Conservation (phyloP, 2,797 vertebrate species). For the Acestrorhynchus altus region DNA sequence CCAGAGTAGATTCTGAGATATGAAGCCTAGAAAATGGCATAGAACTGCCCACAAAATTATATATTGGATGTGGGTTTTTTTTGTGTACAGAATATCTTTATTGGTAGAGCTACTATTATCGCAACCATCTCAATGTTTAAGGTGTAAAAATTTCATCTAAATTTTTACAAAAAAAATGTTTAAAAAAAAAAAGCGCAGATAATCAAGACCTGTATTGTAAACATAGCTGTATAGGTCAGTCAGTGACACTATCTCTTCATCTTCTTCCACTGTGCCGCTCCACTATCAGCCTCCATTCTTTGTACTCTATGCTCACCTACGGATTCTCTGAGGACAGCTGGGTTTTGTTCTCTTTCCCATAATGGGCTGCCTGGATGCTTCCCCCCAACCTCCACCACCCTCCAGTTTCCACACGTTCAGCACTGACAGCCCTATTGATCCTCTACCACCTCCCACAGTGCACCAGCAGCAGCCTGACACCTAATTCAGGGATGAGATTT, state of each 20-base stretch:
- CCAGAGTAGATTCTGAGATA: too few species aligned
- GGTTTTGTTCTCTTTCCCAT: conserved; percentile 48
- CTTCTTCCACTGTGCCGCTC: background rate
- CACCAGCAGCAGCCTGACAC: conserved; percentile 67
- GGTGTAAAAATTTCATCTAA: too few species aligned
- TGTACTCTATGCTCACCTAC: conserved; percentile 28
- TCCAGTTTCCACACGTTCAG: conserved; percentile 27
- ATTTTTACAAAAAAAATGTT: too few species aligned
- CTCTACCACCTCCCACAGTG: conserved; percentile 62
- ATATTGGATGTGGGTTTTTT: too few species aligned
- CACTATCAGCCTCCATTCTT: conserved; percentile 24
- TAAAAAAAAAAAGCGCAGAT: too few species aligned
- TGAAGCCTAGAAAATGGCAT: too few species aligned
- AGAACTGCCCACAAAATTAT: too few species aligned
- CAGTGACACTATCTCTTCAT: background rate
- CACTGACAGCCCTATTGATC: conserved; percentile 68
- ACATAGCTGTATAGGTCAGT: background rate
- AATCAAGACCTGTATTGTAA: too few species aligned
- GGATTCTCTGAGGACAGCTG: conserved; percentile 27
- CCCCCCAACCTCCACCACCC: conserved; percentile 26
- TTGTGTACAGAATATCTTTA: too few species aligned
- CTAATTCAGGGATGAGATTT: conserved; percentile 67
- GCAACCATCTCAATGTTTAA: too few species aligned
- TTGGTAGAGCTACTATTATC: too few species aligned
- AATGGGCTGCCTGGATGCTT: conserved; percentile 34